Evolutionary conservation across 2,888 invertebrate genomes (phyloP).

Genomic region (Phyllotreta cruciferae): DNA sequence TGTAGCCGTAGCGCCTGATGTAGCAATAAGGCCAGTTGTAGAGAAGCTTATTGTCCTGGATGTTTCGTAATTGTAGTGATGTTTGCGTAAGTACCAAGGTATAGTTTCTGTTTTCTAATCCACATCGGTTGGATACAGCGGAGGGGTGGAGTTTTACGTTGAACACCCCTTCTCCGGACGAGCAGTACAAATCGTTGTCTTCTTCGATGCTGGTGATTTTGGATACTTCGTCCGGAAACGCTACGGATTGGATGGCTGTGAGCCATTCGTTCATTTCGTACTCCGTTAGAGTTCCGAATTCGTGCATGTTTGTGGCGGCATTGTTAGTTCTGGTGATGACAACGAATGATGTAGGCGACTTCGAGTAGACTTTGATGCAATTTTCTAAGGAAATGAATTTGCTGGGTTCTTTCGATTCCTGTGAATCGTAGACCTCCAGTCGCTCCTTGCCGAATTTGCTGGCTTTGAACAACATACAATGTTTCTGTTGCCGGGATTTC

Average conservation of each 20-base stretch:
- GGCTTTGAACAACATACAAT: slow-evolving; percentile 78
- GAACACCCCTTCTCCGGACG: slow-evolving; percentile 83
- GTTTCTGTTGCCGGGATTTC: slow-evolving; percentile 86
- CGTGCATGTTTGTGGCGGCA: slow-evolving; percentile 56
- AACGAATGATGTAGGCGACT: slow-evolving; percentile 66
- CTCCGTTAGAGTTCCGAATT: slow-evolving; percentile 73
- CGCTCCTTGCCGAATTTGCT: slow-evolving; percentile 87
- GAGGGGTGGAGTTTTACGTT: slow-evolving; percentile 77
- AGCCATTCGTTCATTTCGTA: slow-evolving; percentile 80
- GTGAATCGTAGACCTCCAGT: slow-evolving; percentile 85
- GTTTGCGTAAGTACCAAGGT: slow-evolving; percentile 76
- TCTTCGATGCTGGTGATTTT: slow-evolving; percentile 72
- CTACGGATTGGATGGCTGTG: slow-evolving; percentile 78
- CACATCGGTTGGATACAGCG: slow-evolving; percentile 79
- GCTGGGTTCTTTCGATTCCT: slow-evolving; percentile 54
- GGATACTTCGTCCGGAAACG: slow-evolving; percentile 74
- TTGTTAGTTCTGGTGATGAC: slow-evolving; percentile 75
- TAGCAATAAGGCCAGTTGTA: slow-evolving; percentile 87
- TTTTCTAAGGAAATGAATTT: slow-evolving; percentile 82
- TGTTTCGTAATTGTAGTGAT: slow-evolving; percentile 76
- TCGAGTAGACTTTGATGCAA: slow-evolving; percentile 82
- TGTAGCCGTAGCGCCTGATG: slow-evolving; percentile 84
- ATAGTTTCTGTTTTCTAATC: slow-evolving; percentile 72
- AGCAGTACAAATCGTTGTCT: slow-evolving; percentile 88
- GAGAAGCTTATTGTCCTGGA: slow-evolving; percentile 69